phyloP scores from a whole-genome alignment of 1,140 invertebrate species.

The Caerostris darwini region DNA sequence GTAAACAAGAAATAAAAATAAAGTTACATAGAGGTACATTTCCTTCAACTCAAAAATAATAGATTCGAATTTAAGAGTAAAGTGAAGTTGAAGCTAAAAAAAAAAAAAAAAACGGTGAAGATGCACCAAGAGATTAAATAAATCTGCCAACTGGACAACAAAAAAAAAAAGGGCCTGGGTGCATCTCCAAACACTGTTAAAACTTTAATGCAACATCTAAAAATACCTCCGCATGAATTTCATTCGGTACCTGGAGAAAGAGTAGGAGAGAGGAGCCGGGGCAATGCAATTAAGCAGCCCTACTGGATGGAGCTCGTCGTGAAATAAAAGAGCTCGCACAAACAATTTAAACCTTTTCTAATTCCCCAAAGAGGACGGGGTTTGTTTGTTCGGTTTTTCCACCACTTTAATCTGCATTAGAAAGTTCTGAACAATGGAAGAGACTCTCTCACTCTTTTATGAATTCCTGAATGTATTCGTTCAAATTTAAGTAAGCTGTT shows the following conservation, averaged over 20 bases:
- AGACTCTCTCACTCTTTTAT: neutral
- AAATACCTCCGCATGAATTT: conserved; percentile 65
- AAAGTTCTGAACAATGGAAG: neutral
- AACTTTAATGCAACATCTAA: conserved; percentile 66
- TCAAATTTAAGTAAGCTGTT: neutral
- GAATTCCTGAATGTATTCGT: neutral
- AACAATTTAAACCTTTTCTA: conserved; percentile 54
- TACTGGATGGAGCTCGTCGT: conserved; percentile 12
- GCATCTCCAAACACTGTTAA: conserved; percentile 33
- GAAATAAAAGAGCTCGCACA: conserved; percentile 50
- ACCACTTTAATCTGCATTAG: conserved; percentile 49
- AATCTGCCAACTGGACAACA: conserved; percentile 27
- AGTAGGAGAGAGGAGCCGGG: no score
- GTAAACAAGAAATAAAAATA: no score
- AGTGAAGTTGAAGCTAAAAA: neutral
- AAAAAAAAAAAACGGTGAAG: neutral
- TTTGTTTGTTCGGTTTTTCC: conserved; percentile 33
- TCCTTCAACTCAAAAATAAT: neutral
- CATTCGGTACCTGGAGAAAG: neutral
- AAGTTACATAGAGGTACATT: neutral
- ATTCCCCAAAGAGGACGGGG: neutral
- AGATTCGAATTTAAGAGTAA: neutral
- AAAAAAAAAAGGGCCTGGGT: neutral
- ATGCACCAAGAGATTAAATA: conserved; percentile 9
- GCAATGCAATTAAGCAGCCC: conserved; percentile 67